A percentile compares a stretch with the other conserved stretches of the same genome.
phyloP scores from a whole-genome alignment of 2,888 invertebrate species.

The Lepidocyrtoides sp. region DNA sequence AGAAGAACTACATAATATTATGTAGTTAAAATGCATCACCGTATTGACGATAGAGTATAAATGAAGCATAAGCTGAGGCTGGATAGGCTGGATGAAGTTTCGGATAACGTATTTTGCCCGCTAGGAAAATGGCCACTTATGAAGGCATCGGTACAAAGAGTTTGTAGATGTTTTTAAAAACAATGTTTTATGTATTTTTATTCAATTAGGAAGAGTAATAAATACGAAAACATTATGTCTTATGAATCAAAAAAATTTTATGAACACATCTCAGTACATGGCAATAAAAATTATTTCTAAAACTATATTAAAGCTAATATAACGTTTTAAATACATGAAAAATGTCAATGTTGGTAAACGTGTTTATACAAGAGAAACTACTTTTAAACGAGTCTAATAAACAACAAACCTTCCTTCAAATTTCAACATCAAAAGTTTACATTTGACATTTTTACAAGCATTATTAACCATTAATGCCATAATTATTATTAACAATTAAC shows the following conservation, averaged over 20 bases:
- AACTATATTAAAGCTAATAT: constrained; percentile 57
- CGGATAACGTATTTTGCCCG: no score
- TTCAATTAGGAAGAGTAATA: no score
- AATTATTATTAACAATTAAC: background rate
- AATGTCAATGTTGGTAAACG: constrained; percentile 2
- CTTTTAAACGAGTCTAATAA: no score
- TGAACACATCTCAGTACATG: constrained; percentile 80
- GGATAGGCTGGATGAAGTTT: no score
- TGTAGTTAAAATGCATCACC: no score
- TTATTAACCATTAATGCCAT: no score
- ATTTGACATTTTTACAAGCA: background rate
- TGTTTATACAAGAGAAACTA: background rate
- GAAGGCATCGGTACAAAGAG: no score
- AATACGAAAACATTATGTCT: constrained; percentile 4
- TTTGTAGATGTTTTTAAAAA: background rate
- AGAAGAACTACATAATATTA: no score
- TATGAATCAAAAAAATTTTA: constrained; percentile 16
- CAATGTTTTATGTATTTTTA: background rate
- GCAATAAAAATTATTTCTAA: constrained; percentile 72
- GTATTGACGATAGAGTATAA: no score
- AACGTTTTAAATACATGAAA: background rate
- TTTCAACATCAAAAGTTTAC: background rate
- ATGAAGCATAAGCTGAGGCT: no score
- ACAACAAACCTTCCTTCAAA: background rate
- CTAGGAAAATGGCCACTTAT: no score